Evolutionary conservation across 2,888 invertebrate genomes (phyloP).

Genomic region (Noctua janthina): DNA sequence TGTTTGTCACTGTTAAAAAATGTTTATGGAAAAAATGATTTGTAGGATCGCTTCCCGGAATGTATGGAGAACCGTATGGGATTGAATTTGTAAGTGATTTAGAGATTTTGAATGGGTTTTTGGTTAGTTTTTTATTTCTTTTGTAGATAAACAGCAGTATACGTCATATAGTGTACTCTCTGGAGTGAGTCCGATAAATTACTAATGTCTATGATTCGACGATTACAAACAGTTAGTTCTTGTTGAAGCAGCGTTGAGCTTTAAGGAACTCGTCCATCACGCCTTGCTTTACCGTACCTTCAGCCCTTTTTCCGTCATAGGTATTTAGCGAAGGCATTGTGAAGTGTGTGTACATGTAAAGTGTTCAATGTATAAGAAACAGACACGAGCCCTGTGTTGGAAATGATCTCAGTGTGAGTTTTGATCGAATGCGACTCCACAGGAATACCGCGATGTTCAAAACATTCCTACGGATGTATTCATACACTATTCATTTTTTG

Average conservation of each 20-base stretch:
- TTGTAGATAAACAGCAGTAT: neutral
- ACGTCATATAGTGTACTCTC: neutral
- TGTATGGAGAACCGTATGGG: conserved; percentile 43
- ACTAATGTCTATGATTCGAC: neutral
- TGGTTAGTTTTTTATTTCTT: neutral
- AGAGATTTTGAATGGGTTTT: conserved; percentile 29
- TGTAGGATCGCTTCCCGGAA: conserved; percentile 63
- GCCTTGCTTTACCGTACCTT: neutral
- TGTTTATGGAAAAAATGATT: conserved; percentile 70
- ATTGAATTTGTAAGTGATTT: conserved; percentile 59
- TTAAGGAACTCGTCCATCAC: neutral
- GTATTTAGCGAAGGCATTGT: neutral
- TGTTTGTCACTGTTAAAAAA: conserved; percentile 69
- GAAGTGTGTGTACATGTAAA: neutral
- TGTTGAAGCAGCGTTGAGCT: neutral
- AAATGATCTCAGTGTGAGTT: neutral
- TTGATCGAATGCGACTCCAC: neutral
- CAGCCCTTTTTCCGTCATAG: neutral
- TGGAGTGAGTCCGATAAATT: neutral
- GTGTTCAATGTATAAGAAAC: neutral
- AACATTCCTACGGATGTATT: neutral
- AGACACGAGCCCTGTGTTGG: neutral
- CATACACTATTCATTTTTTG: neutral
- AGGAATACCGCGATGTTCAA: neutral
- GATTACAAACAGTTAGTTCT: neutral